Evolutionary conservation across 2,113 vertebrate species (phyloP).

Genomic region (Sylvia atricapilla): DNA sequence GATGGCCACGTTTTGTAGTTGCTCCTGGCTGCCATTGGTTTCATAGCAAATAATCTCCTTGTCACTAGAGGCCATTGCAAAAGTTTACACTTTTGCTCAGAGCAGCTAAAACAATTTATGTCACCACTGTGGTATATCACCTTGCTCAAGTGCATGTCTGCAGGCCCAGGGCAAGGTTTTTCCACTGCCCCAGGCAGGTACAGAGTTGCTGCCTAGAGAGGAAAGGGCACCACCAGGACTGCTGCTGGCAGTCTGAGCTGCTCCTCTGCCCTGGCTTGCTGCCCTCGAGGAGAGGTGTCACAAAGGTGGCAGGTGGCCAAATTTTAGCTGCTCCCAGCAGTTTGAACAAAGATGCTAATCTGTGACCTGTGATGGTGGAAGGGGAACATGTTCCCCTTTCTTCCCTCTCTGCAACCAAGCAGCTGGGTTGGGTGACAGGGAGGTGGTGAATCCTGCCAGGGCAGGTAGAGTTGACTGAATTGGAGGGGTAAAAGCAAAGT

Average conservation of each 20-base stretch:
- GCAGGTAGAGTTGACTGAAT: neutral
- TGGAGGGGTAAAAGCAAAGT: neutral
- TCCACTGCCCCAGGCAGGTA: constrained; percentile 26
- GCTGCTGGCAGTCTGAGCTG: neutral
- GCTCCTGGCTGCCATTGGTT: neutral
- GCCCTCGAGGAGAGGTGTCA: neutral
- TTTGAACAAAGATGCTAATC: neutral
- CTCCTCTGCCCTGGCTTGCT: neutral
- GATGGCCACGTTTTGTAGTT: neutral
- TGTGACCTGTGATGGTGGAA: neutral
- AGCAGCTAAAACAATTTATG: neutral
- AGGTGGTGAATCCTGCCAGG: neutral
- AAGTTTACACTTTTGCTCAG: neutral
- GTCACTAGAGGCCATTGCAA: neutral
- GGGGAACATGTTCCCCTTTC: neutral
- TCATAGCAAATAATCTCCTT: neutral
- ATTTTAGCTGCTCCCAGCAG: neutral
- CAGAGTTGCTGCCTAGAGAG: neutral
- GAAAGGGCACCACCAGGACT: neutral
- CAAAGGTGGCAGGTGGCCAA: neutral
- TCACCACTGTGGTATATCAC: neutral
- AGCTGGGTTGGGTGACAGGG: neutral
- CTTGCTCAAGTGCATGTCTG: neutral
- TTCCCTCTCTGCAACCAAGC: neutral
- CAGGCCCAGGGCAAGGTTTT: neutral